Conservation (phyloP, 2,113 vertebrate species). For the Micromys minutus region DNA sequence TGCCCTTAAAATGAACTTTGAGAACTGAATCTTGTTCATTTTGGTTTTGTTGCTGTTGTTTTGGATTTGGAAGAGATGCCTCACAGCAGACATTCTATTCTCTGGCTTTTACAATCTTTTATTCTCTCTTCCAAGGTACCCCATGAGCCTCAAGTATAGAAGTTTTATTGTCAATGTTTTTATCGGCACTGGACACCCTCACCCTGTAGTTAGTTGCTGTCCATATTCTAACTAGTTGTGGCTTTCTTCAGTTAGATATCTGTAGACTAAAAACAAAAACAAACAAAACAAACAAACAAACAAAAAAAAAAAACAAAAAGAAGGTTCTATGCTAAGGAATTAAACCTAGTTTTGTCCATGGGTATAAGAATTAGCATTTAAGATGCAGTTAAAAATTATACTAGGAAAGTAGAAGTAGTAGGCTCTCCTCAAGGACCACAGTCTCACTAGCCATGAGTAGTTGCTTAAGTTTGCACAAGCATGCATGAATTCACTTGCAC, state of each 20-base stretch:
- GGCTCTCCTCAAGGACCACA: not conserved
- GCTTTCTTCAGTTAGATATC: not conserved
- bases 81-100: not conserved
- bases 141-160: not conserved
- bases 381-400: not conserved
- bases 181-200: not conserved
- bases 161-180: not conserved
- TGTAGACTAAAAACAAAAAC: not conserved
- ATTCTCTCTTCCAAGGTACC: not conserved
- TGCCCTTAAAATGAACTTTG: not conserved
- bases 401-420: not conserved
- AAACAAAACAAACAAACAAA: no score
- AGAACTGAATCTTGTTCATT: not conserved
- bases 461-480: not conserved
- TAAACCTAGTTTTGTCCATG: not conserved
- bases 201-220: not conserved
- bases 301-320: not conserved
- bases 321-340: not conserved
- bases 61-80: no score
- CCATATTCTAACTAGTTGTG: not conserved
- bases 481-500: not conserved
- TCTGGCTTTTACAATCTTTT: not conserved
- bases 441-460: not conserved
- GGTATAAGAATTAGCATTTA: not conserved
- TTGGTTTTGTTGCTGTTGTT: not conserved